A percentile compares a stretch with the other conserved stretches of the same genome.
phyloP scores from a whole-genome alignment of 2,797 vertebrate species.

The Zonotrichia albicollis region DNA sequence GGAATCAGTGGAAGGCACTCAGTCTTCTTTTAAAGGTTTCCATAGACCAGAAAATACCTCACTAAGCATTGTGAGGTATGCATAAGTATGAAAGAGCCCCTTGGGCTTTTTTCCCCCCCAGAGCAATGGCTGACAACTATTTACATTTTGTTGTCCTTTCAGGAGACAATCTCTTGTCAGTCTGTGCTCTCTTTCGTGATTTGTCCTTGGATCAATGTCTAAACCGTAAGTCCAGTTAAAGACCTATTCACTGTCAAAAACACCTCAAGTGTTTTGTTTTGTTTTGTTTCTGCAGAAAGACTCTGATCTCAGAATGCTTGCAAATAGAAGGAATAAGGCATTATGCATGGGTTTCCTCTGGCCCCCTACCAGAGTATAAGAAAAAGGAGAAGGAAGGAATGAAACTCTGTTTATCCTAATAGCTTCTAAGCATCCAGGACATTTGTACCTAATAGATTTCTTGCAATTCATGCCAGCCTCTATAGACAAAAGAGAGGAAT shows the following conservation, averaged over 20 bases:
- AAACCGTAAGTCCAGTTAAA: neutral
- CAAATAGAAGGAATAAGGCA: neutral
- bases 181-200: neutral
- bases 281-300: neutral
- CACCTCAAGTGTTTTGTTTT: neutral
- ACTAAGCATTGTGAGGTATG: neutral
- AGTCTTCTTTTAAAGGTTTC: neutral
- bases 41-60: neutral
- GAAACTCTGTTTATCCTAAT: neutral
- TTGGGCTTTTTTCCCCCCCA: neutral
- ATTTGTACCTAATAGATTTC: neutral
- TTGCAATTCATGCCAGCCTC: neutral
- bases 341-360: neutral
- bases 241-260: neutral
- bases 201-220: neutral
- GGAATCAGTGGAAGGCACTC: neutral
- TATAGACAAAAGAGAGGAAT: neutral
- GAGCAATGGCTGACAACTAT: neutral
- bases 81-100: neutral
- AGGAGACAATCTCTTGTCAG: neutral
- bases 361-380: neutral
- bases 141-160: neutral
- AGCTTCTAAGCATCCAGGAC: neutral
- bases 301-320: neutral
- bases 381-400: neutral